These are phyloP conservation scores for Tenebrosternarchus preto DNA, from an alignment of 2,113 vertebrate genomes.

Conservation along the genomic window DNA sequence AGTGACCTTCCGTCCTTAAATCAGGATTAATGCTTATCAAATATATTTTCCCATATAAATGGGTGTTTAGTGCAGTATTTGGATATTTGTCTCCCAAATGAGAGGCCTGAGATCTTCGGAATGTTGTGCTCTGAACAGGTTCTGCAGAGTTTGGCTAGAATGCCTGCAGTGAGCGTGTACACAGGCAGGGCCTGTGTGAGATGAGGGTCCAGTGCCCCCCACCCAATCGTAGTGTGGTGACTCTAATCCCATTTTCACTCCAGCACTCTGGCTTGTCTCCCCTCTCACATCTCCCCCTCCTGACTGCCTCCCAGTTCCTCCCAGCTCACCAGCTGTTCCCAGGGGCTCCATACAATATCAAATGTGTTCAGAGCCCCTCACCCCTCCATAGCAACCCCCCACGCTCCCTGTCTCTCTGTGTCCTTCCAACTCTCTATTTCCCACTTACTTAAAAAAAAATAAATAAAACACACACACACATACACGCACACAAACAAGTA, in stretches of 20 bases:
- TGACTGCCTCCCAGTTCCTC: conserved; percentile 67
- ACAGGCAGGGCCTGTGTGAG: conserved; percentile 1
- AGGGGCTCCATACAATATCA: conserved; percentile 91
- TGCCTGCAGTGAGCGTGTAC: conserved; percentile 6
- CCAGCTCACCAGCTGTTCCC: conserved; percentile 98
- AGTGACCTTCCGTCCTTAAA: not conserved
- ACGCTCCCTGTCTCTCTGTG: conserved; percentile 17
- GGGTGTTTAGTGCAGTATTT: not conserved
- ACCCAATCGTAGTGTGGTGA: conserved; percentile 52
- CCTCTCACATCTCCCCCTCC: conserved; percentile 73
- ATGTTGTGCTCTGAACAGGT: not conserved
- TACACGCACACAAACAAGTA: not conserved
- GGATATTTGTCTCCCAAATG: not conserved
- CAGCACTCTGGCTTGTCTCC: conserved; percentile 76
- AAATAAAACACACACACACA: too few species aligned
- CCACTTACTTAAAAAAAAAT: not conserved
- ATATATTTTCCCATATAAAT: too few species aligned
- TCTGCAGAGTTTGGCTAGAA: not conserved
- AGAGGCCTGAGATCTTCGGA: not conserved
- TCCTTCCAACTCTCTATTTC: conserved; percentile 4
- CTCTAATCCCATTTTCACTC: conserved; percentile 90
- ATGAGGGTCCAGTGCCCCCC: conserved; percentile 18
- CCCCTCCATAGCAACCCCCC: conserved; percentile 65
- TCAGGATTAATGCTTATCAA: not conserved
- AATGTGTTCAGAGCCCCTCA: conserved; percentile 87